phyloP scores from a whole-genome alignment of 2,113 vertebrate species.

The Argyrosomus japonicus region DNA sequence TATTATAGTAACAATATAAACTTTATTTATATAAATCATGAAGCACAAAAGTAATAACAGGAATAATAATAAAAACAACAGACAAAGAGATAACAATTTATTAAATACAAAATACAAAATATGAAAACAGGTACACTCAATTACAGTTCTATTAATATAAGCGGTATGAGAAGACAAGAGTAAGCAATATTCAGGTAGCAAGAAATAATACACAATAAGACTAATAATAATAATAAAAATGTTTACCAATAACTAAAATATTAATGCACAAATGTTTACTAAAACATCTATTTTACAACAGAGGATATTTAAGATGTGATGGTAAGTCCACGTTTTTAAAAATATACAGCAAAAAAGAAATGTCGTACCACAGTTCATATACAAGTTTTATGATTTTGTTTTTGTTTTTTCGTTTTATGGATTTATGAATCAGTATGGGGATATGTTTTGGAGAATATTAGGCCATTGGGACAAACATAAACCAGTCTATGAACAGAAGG shows the following conservation, averaged over 20 bases:
- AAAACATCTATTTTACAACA: background rate
- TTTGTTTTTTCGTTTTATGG: too few species aligned
- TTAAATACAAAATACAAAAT: background rate
- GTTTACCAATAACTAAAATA: too few species aligned
- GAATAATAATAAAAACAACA: background rate
- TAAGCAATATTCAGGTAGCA: background rate
- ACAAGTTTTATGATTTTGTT: background rate
- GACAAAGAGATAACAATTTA: background rate
- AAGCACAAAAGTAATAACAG: background rate
- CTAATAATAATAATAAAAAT: background rate
- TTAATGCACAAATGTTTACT: too few species aligned
- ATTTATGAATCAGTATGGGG: too few species aligned
- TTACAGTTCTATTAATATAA: background rate
- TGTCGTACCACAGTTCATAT: background rate
- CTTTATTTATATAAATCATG: background rate
- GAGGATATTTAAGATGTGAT: background rate
- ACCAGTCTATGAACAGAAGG: too few species aligned
- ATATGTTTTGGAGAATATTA: background rate
- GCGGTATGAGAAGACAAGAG: background rate
- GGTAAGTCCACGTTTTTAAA: background rate
- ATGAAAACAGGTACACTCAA: background rate
- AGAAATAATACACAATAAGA: background rate
- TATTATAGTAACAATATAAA: background rate
- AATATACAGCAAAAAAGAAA: background rate
- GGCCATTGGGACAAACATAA: background rate